Percentiles rank a stretch among this genome's conserved stretches.
These are phyloP conservation scores for Sebastes reedi DNA, from an alignment of 2,797 vertebrate species.

Conservation along the genomic window DNA sequence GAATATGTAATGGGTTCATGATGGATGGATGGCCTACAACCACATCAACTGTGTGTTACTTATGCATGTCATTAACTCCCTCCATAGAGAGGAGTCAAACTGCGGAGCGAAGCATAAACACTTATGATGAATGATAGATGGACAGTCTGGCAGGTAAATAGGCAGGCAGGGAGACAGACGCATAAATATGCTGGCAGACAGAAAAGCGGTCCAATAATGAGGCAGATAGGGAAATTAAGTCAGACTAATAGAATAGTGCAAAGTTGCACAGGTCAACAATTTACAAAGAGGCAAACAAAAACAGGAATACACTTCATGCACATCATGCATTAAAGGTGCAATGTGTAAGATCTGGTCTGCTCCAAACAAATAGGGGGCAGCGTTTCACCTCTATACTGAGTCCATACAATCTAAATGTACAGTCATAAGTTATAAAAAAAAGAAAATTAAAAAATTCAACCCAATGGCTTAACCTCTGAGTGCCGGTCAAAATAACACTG, in stretches of 20 bases:
- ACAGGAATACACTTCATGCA: neutral
- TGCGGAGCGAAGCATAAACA: slow-evolving; percentile 56
- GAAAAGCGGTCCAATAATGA: slow-evolving; percentile 37
- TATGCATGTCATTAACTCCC: slow-evolving; percentile 63
- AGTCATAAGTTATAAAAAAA: neutral
- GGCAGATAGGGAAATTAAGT: slow-evolving; percentile 36
- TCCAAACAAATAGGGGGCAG: neutral
- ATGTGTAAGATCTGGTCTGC: neutral
- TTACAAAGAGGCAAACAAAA: neutral
- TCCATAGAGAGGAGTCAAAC: slow-evolving; percentile 51
- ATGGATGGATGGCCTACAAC: slow-evolving; percentile 61
- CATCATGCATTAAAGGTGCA: neutral
- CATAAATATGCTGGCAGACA: slow-evolving; percentile 51
- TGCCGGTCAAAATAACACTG: too few species aligned
- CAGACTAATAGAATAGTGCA: slow-evolving; percentile 13
- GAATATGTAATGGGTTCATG: slow-evolving; percentile 60
- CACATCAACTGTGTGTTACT: slow-evolving; percentile 55
- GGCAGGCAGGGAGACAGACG: slow-evolving; percentile 18
- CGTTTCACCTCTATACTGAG: neutral
- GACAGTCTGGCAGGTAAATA: slow-evolving; percentile 56
- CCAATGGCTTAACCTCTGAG: neutral
- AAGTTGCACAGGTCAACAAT: slow-evolving; percentile 27
- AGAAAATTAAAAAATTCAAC: neutral
- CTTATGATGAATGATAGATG: slow-evolving; percentile 59
- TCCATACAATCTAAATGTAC: neutral